A percentile compares a stretch with the other conserved stretches of the same genome.
Conservation (phyloP, 2,797 vertebrate genomes). For the Pangasius larnaudii region DNA sequence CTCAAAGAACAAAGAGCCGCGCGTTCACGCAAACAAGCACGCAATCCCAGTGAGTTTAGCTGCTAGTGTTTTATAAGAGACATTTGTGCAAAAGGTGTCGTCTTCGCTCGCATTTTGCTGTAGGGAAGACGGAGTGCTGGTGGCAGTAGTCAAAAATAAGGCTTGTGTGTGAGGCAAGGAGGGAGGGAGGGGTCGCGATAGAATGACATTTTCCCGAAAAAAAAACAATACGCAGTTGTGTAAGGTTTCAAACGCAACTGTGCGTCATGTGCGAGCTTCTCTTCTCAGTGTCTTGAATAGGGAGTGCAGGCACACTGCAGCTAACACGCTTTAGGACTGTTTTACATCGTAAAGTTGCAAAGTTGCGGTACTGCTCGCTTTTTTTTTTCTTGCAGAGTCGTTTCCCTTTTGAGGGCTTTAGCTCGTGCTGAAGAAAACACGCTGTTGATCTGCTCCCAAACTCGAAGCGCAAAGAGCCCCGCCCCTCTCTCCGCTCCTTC, state of each 20-base stretch:
- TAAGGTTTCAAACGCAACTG: neutral
- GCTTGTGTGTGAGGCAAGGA: neutral
- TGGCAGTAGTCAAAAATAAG: neutral
- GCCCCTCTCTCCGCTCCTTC: slow-evolving; percentile 63
- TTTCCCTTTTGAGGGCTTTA: neutral
- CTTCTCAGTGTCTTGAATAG: neutral
- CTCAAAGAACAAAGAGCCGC: slow-evolving; percentile 51
- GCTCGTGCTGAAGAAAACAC: slow-evolving; percentile 57
- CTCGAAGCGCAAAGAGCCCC: slow-evolving; percentile 74
- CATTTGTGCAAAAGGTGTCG: neutral
- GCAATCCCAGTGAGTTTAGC: neutral
- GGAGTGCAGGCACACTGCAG: neutral
- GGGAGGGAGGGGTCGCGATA: neutral
- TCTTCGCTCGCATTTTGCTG: neutral
- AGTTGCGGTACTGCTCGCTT: neutral
- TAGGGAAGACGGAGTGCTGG: neutral
- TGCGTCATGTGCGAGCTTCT: neutral
- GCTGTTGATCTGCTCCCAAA: slow-evolving; percentile 73
- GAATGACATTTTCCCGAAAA: neutral
- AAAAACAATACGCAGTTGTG: neutral
- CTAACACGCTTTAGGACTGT: neutral
- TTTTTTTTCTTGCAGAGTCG: neutral
- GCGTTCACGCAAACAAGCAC: slow-evolving; percentile 24
- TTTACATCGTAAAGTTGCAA: slow-evolving; percentile 25
- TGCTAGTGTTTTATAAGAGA: neutral